Percentiles rank a stretch among this genome's conserved stretches.
Evolutionary conservation across 2,113 vertebrate species (phyloP).

Genomic region (Pipra filicauda): DNA sequence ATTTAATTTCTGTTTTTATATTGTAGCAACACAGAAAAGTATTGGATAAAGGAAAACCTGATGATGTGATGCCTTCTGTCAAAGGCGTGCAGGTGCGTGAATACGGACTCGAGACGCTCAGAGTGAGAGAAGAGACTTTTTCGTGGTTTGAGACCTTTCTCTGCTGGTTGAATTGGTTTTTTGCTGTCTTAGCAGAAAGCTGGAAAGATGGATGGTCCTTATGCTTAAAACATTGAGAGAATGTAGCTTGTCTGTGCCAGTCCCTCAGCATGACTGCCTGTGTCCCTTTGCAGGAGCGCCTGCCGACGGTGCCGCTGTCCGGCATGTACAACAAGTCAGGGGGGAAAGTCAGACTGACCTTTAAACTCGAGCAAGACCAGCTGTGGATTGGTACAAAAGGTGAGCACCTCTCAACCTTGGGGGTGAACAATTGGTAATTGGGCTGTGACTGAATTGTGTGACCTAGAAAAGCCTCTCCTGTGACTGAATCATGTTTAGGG

Average conservation of each 20-base stretch:
- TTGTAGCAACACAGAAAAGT: conserved; percentile 99
- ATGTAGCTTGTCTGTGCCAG: background rate
- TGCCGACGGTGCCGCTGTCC: conserved; percentile 94
- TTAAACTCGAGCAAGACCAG: conserved; percentile 99
- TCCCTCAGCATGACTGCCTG: rapidly evolving
- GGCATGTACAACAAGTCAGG: conserved; percentile 99
- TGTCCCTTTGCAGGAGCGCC: conserved; percentile 82
- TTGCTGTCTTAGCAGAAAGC: background rate
- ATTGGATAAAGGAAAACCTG: conserved; percentile 98
- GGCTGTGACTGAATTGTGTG: background rate
- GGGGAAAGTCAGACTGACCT: conserved; percentile 95
- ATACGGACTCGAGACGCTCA: background rate
- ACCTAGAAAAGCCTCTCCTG: background rate
- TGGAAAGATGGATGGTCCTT: background rate
- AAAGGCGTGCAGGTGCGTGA: conserved; percentile 91
- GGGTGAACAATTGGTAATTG: background rate
- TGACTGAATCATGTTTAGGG: background rate
- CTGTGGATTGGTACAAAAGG: conserved; percentile 99
- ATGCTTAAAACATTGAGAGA: background rate
- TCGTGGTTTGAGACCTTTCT: background rate
- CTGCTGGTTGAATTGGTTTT: rapidly evolving
- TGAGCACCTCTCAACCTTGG: conserved; percentile 52
- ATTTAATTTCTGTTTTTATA: conserved; percentile 27
- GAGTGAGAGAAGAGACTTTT: background rate
- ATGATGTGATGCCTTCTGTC: conserved; percentile 92